Evolutionary conservation across 2,797 vertebrate genomes (phyloP).

Genomic region (Notolabrus celidotus): DNA sequence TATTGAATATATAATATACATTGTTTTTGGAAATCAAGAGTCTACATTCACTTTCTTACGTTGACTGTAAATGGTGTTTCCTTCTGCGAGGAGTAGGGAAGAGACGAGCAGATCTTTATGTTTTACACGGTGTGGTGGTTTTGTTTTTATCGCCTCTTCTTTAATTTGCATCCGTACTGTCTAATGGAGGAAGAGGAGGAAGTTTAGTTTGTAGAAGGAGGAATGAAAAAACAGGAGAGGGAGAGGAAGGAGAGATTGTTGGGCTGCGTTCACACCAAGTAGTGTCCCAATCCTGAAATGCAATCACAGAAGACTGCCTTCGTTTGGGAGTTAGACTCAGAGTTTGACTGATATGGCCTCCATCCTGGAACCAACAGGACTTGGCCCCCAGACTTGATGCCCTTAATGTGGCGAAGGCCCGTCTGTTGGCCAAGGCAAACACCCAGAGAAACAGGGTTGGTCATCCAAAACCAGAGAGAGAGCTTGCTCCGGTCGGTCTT

Average conservation of each 20-base stretch:
- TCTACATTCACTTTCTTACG: slow-evolving; percentile 49
- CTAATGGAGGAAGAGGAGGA: slow-evolving; percentile 13
- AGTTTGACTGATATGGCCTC: too few species aligned
- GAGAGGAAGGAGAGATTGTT: background rate
- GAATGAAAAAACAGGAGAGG: background rate
- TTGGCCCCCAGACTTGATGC: too few species aligned
- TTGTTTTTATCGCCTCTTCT: slow-evolving; percentile 43
- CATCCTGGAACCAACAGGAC: too few species aligned
- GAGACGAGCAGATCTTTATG: slow-evolving; percentile 34
- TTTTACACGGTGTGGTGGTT: slow-evolving; percentile 40
- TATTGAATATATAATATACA: slow-evolving; percentile 66
- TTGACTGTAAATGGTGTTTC: slow-evolving; percentile 49
- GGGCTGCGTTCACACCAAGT: slow-evolving; percentile 6
- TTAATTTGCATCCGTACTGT: slow-evolving; percentile 39
- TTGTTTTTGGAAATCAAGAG: slow-evolving; percentile 52
- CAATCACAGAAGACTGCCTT: too few species aligned
- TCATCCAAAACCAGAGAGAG: too few species aligned
- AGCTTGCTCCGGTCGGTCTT: too few species aligned
- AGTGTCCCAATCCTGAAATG: too few species aligned
- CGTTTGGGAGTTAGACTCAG: too few species aligned
- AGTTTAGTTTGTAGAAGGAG: background rate
- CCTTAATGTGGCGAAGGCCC: too few species aligned
- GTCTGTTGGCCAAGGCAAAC: too few species aligned
- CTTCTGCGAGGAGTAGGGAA: background rate
- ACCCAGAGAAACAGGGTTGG: too few species aligned